Evolutionary conservation across 2,797 vertebrate species (phyloP), one percentile per base, ranked within the genome.

Genomic region (Sebastes diploproa): DNA sequence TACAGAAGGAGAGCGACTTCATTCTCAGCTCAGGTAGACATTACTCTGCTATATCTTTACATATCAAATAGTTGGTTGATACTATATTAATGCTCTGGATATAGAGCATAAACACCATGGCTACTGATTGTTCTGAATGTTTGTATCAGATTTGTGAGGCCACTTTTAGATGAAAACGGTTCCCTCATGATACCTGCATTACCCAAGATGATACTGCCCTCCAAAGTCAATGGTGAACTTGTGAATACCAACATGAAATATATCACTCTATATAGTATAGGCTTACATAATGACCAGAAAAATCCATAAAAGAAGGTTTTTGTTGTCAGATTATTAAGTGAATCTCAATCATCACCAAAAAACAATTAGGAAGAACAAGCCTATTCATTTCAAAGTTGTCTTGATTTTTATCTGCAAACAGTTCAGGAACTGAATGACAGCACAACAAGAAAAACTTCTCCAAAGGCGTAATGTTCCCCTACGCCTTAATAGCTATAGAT

Each of bases 401-500:
- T 20, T 59, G 7, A 69, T 67, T 74, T 75, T 13, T 36, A 59
- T 70, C 25, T 34, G 38, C 58, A 64, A 79, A 75, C 50, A 61
- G 23, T 56, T 76, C 13, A 30, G 29, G 18, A 83, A 55, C 0
- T 75, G 30, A 86, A 65, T 69, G 65, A 82, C 61, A 75, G 61
- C 25, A n/a, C 13, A 18, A 55, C 55, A 60, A 69, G 66, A 77
- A 80, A 84, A 86, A 73, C 23, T 52, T 78, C 46, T 76, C 55
- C 54, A 8, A 77, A 78, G 42, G 27, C 30, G 79, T 29, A 56
- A 77, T 66, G 60, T 36, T 14, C 4, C 11, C 22, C 22, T n/a
- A n/a, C 3, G 20, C 9, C 36, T 73, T 71, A 36, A 80, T 70
- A 75, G 60, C 75, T 77, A 54, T 72, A 76, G 36, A 78, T 82